Evolutionary conservation across 2,797 vertebrate species (phyloP), one percentile per base, ranked within the genome.

Genomic region (Enteromius argenteus): DNA sequence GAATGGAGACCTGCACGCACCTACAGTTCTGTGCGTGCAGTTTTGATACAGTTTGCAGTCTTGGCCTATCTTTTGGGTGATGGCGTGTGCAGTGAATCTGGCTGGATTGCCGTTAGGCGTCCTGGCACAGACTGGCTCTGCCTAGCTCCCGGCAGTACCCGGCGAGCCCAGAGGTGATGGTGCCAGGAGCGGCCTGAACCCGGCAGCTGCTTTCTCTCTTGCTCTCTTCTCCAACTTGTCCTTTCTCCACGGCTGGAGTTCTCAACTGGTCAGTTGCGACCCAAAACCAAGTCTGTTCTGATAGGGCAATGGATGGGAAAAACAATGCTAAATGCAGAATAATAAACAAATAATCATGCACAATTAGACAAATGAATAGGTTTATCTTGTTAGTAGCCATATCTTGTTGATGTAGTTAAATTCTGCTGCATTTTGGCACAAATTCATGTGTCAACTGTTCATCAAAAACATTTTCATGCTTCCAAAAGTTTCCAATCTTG

Each of bases 131-230:
- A 68, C 73, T 85, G 79, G 56, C 58, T 79, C 87, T 84, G 67
- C 64, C 58, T 60, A 68, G 62, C 69, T 71, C 60, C 77, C 14
- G 69, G 39, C 11, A 32, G 15, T n/a, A 46, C 75, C 46, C 68
- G 51, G 37, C 44, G 66, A 75, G 30, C 77, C 72, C 77, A 83
- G 84, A 83, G 77, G 83, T 75, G 81, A 79, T 79, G 32, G 88
- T 89, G 77, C 85, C 87, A 89, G 87, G 89, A 87, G 80, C 88
- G 8, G 86, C 42, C 86, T 77, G 84, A 84, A 73, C 76, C 69
- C 78, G 15, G 80, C 80, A 42, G 60, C 64, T 58, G 21, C 30
- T 62, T 17, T 51, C 30, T 77, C 17, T 58, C 49, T 53, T 27
- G 35, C 56, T 58, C 37, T 11, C 46, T 60, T 17, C 6, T 5